Base-by-base conservation (phyloP, 2,113 vertebrate species). In the Hypocryptadius cinnamomeus region DNA sequence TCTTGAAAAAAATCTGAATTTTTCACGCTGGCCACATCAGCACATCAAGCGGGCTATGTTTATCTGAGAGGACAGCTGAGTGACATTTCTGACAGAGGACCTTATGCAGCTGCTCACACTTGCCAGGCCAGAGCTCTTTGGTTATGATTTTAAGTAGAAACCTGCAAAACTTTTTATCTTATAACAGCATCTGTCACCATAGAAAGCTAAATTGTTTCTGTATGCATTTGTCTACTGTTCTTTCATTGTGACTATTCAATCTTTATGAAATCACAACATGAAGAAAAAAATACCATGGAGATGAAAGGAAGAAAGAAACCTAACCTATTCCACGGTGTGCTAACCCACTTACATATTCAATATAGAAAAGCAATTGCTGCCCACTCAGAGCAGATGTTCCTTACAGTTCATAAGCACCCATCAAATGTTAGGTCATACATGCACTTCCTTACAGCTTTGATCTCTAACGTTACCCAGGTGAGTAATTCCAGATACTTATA, bases 281-380 rank as follows among this genome's bases (percentile, higher is more conserved):
- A 63, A 81, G 56, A 25, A 53, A 85, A 73, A 77, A 89, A 85
- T 30, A 51, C 35, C 87, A 61, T 1, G 0, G 71, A 94, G 85
- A 96, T 94, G 74, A 95, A 96, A 96, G 61, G n/a, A 81, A 79
- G 73, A 87, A 89, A 79, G n/a, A 94, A 95, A 87, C 10, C 54
- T 59, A 95, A 87, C 10, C 54, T 59, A 83, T 89, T 92, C 91
- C 68, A 91, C 3, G 2, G 47, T 69, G 70, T 54, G 66, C 89
- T 91, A 94, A 95, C 65, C 27, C 79, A 82, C 78, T 89, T 87
- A 78, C 89, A 2, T 72, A 92, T 83, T 83, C 73, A 87, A 65
- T 90, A 89, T 3, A 90, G 57, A 64, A 91, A 91, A 93, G 45
- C 89, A 96, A 93, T 87, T 93, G 92, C 86, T 92, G 35, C 61